phyloP scores from a whole-genome alignment of 2,113 vertebrate genomes.

The Grus americana region DNA sequence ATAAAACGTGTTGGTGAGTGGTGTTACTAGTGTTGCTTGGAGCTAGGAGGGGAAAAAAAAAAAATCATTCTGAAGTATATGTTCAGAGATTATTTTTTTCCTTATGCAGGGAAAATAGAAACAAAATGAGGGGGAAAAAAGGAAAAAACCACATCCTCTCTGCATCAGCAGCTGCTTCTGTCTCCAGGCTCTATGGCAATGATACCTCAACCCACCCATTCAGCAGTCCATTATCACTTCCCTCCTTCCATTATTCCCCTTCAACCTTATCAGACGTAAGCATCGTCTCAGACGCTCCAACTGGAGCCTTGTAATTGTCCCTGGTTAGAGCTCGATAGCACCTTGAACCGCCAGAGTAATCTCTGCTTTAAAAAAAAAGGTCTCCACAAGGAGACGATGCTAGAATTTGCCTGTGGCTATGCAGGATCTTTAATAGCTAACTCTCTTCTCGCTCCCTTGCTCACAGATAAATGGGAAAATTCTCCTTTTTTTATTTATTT shows the following conservation, averaged over 20 bases:
- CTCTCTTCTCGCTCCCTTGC: conserved; percentile 60
- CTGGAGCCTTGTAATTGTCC: conserved; percentile 83
- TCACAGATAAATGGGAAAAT: conserved; percentile 72
- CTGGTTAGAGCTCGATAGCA: conserved; percentile 80
- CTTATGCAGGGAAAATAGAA: conserved; percentile 71
- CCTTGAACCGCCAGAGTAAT: conserved; percentile 82
- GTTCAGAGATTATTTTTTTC: conserved; percentile 49
- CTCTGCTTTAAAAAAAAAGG: conserved; percentile 70
- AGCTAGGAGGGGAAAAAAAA: conserved; percentile 50
- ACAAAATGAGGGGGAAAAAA: conserved; percentile 25
- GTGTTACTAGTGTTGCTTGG: conserved; percentile 50
- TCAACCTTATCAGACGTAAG: conserved; percentile 80
- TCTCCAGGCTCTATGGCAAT: conserved; percentile 73
- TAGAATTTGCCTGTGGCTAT: conserved; percentile 82
- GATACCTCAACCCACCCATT: conserved; percentile 75
- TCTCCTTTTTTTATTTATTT: background rate
- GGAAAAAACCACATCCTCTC: background rate
- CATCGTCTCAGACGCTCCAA: conserved; percentile 75
- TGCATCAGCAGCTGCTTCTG: conserved; percentile 58
- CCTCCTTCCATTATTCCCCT: conserved; percentile 79
- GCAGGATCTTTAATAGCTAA: conserved; percentile 76
- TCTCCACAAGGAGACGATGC: conserved; percentile 70
- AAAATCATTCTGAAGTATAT: conserved; percentile 55
- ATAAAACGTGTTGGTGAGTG: conserved; percentile 10
- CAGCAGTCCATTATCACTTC: conserved; percentile 77